These are phyloP conservation scores for Seriola rivoliana DNA, from an alignment of 2,113 vertebrate species.

Conservation along the genomic window DNA sequence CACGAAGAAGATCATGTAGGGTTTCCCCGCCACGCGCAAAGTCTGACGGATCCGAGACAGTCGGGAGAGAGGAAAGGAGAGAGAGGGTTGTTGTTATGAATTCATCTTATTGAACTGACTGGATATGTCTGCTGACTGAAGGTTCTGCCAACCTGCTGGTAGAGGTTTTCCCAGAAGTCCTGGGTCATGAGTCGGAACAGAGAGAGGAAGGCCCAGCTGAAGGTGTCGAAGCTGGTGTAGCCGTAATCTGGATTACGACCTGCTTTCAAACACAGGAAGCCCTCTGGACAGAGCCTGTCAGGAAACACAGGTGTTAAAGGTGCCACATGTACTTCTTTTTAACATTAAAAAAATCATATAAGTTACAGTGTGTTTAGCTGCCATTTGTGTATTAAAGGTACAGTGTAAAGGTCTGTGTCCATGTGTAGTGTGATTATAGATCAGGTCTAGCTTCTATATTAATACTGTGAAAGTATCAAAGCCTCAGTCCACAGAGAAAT, in stretches of 20 bases:
- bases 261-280: slow-evolving; percentile 92
- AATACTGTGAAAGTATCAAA: too few species aligned
- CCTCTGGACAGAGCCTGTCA: slow-evolving; percentile 95
- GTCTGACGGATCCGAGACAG: slow-evolving; percentile 83
- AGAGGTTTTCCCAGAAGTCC: slow-evolving; percentile 98
- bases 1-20: slow-evolving; percentile 99
- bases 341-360: not conserved
- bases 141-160: slow-evolving; percentile 89
- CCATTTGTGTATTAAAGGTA: too few species aligned
- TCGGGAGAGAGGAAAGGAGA: not conserved
- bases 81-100: not conserved
- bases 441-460: too few species aligned
- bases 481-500: too few species aligned
- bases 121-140: not conserved
- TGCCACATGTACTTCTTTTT: not conserved
- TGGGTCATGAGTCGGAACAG: slow-evolving; percentile 99
- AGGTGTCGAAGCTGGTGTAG: slow-evolving; percentile 98
- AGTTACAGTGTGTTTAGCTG: too few species aligned
- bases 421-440: too few species aligned
- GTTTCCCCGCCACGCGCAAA: slow-evolving; percentile 94
- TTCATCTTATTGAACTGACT: not conserved
- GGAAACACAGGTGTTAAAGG: slow-evolving; percentile 21
- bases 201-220: slow-evolving; percentile 98
- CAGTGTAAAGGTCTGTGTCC: too few species aligned
- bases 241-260: slow-evolving; percentile 96